Evolutionary conservation across 1,140 invertebrate genomes (phyloP).

Genomic region (Thalassaphorura encarpata): DNA sequence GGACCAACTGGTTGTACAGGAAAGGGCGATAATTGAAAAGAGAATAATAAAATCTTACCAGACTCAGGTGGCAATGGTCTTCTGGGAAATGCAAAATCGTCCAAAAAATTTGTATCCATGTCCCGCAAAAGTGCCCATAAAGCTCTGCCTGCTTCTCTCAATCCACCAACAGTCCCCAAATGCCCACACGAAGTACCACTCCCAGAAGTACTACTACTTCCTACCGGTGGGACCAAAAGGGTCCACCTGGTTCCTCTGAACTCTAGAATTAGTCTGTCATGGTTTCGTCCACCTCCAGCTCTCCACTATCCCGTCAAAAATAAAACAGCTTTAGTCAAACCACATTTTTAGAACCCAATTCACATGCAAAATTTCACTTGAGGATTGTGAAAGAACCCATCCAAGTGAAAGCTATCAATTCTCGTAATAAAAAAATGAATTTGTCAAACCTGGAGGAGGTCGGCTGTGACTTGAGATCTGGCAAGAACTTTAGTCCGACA

Average conservation of each 20-base stretch:
- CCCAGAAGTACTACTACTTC: slow-evolving; percentile 21
- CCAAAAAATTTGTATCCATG: slow-evolving; percentile 43
- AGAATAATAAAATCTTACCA: too few relatives aligned
- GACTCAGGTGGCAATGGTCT: slow-evolving; percentile 14
- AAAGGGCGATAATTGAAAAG: too few relatives aligned
- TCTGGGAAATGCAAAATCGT: slow-evolving; percentile 40
- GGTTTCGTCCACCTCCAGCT: slow-evolving; percentile 50
- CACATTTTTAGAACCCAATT: too few relatives aligned
- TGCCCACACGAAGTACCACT: slow-evolving; percentile 29
- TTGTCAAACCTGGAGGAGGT: slow-evolving; percentile 51
- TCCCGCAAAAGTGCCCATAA: slow-evolving; percentile 45
- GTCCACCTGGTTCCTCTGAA: slow-evolving; percentile 53
- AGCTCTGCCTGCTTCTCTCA: slow-evolving; percentile 43
- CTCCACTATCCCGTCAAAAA: slow-evolving; percentile 44
- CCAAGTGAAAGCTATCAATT: too few relatives aligned
- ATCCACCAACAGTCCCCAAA: slow-evolving; percentile 37
- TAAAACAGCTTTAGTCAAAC: neutral
- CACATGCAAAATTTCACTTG: too few relatives aligned
- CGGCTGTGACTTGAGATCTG: slow-evolving; percentile 49
- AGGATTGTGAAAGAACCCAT: too few relatives aligned
- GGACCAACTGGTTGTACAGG: too few relatives aligned
- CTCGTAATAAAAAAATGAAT: too few relatives aligned
- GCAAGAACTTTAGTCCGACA: slow-evolving; percentile 51
- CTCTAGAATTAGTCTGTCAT: slow-evolving; percentile 54
- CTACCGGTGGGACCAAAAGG: slow-evolving; percentile 38